Base-by-base conservation (phyloP, 92 coral and sea anemone genomes). In the Bergia sp. region DNA sequence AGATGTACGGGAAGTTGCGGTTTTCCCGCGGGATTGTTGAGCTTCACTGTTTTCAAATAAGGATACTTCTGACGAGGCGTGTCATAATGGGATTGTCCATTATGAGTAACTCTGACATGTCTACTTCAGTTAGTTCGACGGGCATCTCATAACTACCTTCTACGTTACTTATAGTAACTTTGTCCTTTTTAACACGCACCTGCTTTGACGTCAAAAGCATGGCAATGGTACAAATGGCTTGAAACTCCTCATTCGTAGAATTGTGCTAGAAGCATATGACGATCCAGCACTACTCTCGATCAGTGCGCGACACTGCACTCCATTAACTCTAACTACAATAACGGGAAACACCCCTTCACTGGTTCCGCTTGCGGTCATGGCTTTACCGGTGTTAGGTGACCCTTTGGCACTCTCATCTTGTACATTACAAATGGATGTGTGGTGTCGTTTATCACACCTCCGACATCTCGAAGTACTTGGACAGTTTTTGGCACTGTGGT, bases 81-180 rank as follows among this genome's bases (percentile, higher is more conserved):
- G 5, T 88, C 87, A 50, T 88, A 81, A 16, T 80, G 7, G 81
- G 82, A 49, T 88, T 81, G 47, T 88, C 80, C 9, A 88, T 73
- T 20, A 41, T 23, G 41, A 81, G 20, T 47, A 88, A 18, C 78
- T 86, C 74, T 37, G 37, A 20, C 42, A 74, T 82, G 69, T 81
- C 85, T 10, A 82, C 88, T 45, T 82, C 79, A 1, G 87, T 82
- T 41, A 88, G 90, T 47, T 88, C 84, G 1, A 82, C 42, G 20
- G 58, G 79, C 67, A 42, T 65, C n/a, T 88, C 65, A 76, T 79
- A 88, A 21, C 21, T 57, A 29, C 21, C 2, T 9, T 89, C 74
- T 7, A 82, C 50, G 41, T 44, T 20, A 6, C 21, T 38, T 13
- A 80, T 3, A 6, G 72, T 80, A 9, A 21, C 72, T 5, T 57